Evolutionary conservation across 2,113 vertebrate species (phyloP).

Genomic region (Hirundichthys speculiger): DNA sequence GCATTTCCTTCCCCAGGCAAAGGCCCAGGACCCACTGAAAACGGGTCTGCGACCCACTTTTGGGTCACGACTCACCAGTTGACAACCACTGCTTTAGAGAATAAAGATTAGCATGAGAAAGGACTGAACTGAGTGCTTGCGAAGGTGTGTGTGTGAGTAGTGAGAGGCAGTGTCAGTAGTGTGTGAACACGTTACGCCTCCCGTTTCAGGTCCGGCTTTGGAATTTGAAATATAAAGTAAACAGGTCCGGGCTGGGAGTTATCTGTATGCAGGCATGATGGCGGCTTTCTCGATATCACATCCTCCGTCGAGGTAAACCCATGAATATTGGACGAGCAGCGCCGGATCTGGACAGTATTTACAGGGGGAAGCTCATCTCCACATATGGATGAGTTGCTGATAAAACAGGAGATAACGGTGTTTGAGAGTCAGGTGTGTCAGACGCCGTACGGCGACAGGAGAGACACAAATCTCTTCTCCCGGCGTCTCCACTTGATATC

Average conservation of each 20-base stretch:
- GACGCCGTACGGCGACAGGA: slow-evolving; percentile 29
- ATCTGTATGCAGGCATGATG: slow-evolving; percentile 41
- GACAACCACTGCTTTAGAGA: no score
- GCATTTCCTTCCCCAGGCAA: no score
- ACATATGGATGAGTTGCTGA: slow-evolving; percentile 59
- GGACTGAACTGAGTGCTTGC: no score
- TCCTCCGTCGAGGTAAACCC: slow-evolving; percentile 34
- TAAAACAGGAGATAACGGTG: slow-evolving; percentile 48
- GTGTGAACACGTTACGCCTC: no score
- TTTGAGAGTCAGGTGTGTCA: slow-evolving; percentile 44
- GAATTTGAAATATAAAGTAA: slow-evolving; percentile 30
- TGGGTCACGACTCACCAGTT: no score
- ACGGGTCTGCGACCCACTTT: no score
- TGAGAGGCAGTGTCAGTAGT: slow-evolving; percentile 44
- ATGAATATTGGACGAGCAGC: slow-evolving; percentile 64
- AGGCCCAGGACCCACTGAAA: no score
- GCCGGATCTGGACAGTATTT: slow-evolving; percentile 41
- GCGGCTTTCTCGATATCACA: slow-evolving; percentile 21
- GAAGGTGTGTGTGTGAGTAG: slow-evolving; percentile 7
- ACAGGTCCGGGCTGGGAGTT: slow-evolving; percentile 4
- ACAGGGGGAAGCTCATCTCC: slow-evolving; percentile 37
- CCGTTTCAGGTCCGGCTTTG: slow-evolving; percentile 41
- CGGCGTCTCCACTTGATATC: slow-evolving; percentile 38
- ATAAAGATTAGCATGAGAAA: no score
- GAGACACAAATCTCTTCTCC: slow-evolving; percentile 40